Evolutionary conservation across 2,113 vertebrate genomes (phyloP), one percentile per base, ranked within the genome.

Genomic region (Planiliza haematocheilus): DNA sequence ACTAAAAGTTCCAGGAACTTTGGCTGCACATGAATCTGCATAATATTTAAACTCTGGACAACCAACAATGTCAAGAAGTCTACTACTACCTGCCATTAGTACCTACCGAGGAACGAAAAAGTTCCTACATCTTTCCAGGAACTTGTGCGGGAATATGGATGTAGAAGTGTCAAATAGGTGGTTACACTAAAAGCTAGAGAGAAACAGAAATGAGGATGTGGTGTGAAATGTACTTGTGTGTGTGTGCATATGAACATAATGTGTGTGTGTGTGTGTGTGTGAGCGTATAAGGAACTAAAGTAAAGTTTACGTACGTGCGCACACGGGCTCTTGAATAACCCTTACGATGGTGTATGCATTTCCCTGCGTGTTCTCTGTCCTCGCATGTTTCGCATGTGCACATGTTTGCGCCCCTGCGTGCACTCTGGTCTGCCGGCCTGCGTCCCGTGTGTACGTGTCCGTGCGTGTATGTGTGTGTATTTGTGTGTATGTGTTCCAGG

Each of bases 401-500:
- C 84, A 82, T 84, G 86, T 91, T 83, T 87, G 87, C 63, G 4
- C 88, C 24, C 24, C 88, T 89, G 87, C 87, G 86, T 85, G 86
- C 86, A 73, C 81, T 72, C 84, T 86, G 86, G 86, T 87, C 83
- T 86, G 74, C 81, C 70, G 84, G 86, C 86, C 86, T 84, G 85
- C 86, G 86, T 90, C 86, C 83, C 49, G 82, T 90, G 86, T 83
- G 87, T 82, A 53, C 79, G 43, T 84, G 65, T 81, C 59, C 76
- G 12, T 52, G 34, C 86, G 51, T 70, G 41, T 74, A 60, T 78
- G 46, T 59, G 21, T 43, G 50, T 70, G 70, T 21, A 38, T 59
- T 37, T 68, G 82, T 75, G 79, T 75, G 83, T 89, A 76, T 89
- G 87, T 87, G 84, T 90, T 90, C 81, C 91, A 99, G 98, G 97